Percentiles rank a stretch among this genome's conserved stretches.
Conservation (phyloP, 2,113 vertebrate genomes). For the Trematomus loennbergii region DNA sequence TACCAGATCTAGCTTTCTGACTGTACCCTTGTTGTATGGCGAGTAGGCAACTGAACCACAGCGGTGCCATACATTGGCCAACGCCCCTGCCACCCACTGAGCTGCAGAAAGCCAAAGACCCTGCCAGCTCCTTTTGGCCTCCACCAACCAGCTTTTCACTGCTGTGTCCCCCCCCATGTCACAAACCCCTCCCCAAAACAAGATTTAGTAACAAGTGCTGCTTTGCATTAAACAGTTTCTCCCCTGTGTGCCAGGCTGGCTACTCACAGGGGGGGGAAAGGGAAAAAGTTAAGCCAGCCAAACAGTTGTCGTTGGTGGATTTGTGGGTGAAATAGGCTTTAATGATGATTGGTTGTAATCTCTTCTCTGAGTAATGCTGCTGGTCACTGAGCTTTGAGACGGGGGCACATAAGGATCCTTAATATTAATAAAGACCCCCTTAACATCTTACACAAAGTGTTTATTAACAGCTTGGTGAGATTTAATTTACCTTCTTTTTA, state of each 20-base stretch:
- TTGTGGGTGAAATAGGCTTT: constrained; percentile 84
- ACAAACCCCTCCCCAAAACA: constrained; percentile 71
- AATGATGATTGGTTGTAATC: constrained; percentile 87
- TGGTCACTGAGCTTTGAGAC: constrained; percentile 40
- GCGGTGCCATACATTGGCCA: constrained; percentile 55
- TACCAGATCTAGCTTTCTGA: constrained; percentile 18
- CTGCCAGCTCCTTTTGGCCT: constrained; percentile 68
- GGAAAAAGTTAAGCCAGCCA: constrained; percentile 74
- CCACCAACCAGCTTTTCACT: constrained; percentile 71
- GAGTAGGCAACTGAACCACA: constrained; percentile 41
- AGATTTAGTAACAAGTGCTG: constrained; percentile 79
- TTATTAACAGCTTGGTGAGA: not conserved
- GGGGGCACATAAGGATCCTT: constrained; percentile 5
- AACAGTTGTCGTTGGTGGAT: constrained; percentile 85
- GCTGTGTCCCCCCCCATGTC: constrained; percentile 48
- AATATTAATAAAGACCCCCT: constrained; percentile 37
- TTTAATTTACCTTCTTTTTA: not conserved
- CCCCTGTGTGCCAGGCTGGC: constrained; percentile 31
- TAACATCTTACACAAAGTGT: not conserved
- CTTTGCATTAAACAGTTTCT: constrained; percentile 74
- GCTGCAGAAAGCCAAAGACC: constrained; percentile 57
- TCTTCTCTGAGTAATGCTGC: constrained; percentile 62
- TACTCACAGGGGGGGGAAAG: constrained; percentile 23
- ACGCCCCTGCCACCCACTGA: constrained; percentile 72
- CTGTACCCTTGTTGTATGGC: constrained; percentile 28